These are phyloP conservation scores for Lamellibrachia columna DNA, from an alignment of 2,888 invertebrate species.

Conservation along the genomic window DNA sequence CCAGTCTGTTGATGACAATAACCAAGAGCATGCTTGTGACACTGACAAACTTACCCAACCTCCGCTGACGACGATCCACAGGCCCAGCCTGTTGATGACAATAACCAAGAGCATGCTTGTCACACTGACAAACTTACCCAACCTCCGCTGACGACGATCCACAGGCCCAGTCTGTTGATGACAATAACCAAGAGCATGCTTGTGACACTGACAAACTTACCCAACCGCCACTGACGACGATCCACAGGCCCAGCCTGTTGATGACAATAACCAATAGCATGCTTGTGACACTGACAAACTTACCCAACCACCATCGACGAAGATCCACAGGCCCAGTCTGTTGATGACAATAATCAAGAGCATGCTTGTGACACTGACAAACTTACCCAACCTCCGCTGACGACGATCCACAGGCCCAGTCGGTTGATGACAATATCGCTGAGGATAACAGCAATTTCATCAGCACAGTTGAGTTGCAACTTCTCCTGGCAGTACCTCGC, in stretches of 20 bases:
- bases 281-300: constrained; percentile 17
- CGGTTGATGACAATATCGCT: constrained; percentile 41
- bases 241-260: constrained; percentile 45
- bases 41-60: constrained; percentile 42
- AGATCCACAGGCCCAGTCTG: constrained; percentile 44
- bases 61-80: constrained; percentile 45
- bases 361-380: background rate
- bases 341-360: constrained; percentile 42
- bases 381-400: constrained; percentile 46
- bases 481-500: constrained; percentile 38
- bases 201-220: constrained; percentile 30
- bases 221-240: constrained; percentile 45
- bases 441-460: constrained; percentile 39
- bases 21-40: constrained; percentile 27
- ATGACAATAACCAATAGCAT: constrained; percentile 39
- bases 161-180: constrained; percentile 43
- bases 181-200: constrained; percentile 38
- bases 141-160: constrained; percentile 45
- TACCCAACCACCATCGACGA: constrained; percentile 45
- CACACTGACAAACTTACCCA: constrained; percentile 38
- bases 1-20: constrained; percentile 43
- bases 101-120: constrained; percentile 33
- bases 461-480: constrained; percentile 37
- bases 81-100: constrained; percentile 43
- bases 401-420: constrained; percentile 46